Percentiles rank a stretch among this genome's conserved stretches.
Evolutionary conservation across 1,140 invertebrate genomes (phyloP).

Genomic region (Rhyacophila brunnea): DNA sequence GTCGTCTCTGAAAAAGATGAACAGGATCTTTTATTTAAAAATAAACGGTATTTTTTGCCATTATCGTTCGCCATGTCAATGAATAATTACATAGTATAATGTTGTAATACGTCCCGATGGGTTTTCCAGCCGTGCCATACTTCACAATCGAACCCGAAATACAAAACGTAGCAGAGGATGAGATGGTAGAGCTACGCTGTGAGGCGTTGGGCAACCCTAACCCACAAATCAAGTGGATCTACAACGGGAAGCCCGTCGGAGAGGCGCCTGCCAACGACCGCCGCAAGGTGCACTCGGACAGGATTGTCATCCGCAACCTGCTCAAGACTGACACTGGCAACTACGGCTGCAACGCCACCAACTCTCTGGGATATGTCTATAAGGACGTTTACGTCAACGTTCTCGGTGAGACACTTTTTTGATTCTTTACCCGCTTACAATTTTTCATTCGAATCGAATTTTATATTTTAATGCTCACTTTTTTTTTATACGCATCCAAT

Average conservation of each 20-base stretch:
- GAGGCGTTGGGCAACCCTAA: constrained; percentile 83
- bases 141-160: constrained; percentile 91
- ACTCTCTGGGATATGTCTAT: constrained; percentile 96
- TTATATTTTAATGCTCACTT: too few species aligned
- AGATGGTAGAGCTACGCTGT: constrained; percentile 84
- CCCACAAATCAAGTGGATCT: constrained; percentile 93
- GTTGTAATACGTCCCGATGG: too few species aligned
- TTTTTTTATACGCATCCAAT: too few species aligned
- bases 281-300: constrained; percentile 65
- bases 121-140: constrained; percentile 77
- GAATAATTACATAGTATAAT: too few species aligned
- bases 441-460: too few species aligned
- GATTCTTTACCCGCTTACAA: too few species aligned
- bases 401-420: constrained; percentile 58
- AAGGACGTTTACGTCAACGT: constrained; percentile 98
- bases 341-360: constrained; percentile 98
- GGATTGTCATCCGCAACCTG: constrained; percentile 80
- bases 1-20: too few species aligned
- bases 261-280: constrained; percentile 75
- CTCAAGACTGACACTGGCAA: constrained; percentile 92
- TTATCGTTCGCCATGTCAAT: too few species aligned
- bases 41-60: too few species aligned
- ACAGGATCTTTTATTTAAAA: too few species aligned
- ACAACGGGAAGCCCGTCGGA: constrained; percentile 88
- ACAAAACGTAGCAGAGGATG: constrained; percentile 86